Base-by-base conservation (phyloP, 2,888 invertebrate species). In the Tholera decimalis region DNA sequence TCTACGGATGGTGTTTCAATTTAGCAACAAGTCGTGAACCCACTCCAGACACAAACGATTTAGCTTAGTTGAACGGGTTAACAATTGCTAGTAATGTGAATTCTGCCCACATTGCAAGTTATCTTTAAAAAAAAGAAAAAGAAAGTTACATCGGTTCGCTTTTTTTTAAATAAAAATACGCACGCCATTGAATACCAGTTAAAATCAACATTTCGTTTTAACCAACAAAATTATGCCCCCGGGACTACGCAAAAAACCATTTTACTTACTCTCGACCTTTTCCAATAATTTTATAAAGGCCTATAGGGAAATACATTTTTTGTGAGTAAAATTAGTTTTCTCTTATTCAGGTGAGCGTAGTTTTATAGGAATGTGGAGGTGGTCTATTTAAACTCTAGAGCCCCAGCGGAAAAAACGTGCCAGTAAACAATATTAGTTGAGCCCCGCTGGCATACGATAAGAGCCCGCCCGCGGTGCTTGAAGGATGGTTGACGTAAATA, bases 161-260 rank as follows among this genome's bases (percentile, higher is more conserved):
- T 61, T 55, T 60, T 55, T 63, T 55, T 20, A 20, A 62, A 68
- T 43, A 39, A 55, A 63, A 73, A 58, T 63, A 77, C 50, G 20
- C 28, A 46, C 22, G 18, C 26, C 9, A 39, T 50, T 15, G 47
- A 13, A 51, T 57, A 59, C 47, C 55, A 33, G 70, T 73, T 69
- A 51, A 69, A 66, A 64, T 70, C 68, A 73, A 73, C 59, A 57
- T 77, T 64, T 62, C 53, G 26, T 64, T 77, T 55, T 73, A 58
- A 71, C 72, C 51, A 56, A 26, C 46, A 50, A 41, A 75, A 78
- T 65, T 4, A 54, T 61, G 63, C 78, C 81, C 69, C 26, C 39
- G 63, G 69, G 78, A 60, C 50, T 46, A 18, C 13, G 44, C 11
- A 61, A 63, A 70, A 77, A 77, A 47, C 58, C 53, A 78, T 77